Conservation (phyloP, 35 echinoderm and acorn worm species). For the Apostichopus parvimensis region DNA sequence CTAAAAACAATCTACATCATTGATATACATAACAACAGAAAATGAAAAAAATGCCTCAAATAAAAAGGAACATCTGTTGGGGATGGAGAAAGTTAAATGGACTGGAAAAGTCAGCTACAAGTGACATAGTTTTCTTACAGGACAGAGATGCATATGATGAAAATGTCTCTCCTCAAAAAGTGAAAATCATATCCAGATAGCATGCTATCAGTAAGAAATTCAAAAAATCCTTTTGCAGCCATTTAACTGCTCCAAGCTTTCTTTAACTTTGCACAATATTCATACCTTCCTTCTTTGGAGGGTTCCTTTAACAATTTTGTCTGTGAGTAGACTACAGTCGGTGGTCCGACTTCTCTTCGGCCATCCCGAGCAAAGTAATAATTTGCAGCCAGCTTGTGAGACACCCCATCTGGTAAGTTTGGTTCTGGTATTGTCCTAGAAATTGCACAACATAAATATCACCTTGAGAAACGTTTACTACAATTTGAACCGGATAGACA, state of each 20-base stretch:
- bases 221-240: background rate
- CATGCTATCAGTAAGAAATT: background rate
- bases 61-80: no score
- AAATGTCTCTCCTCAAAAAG: no score
- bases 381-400: slow-evolving; percentile 74
- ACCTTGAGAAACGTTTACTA: no score
- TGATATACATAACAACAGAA: background rate
- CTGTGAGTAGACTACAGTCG: slow-evolving; percentile 71
- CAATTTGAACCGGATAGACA: no score
- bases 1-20: background rate
- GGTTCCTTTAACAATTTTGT: slow-evolving; percentile 66
- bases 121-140: no score
- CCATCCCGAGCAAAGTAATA: slow-evolving; percentile 90
- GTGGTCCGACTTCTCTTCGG: slow-evolving; percentile 62
- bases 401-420: slow-evolving; percentile 76
- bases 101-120: no score
- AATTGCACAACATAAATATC: no score
- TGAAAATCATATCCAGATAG: no score
- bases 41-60: no score
- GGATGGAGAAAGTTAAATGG: no score
- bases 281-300: slow-evolving; percentile 59
- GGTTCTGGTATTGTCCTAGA: slow-evolving; percentile 83
- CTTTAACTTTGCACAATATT: background rate
- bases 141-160: no score
- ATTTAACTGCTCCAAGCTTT: no score